These are phyloP conservation scores for Lichenostomus cassidix DNA, from an alignment of 2,113 vertebrate species.

Conservation along the genomic window DNA sequence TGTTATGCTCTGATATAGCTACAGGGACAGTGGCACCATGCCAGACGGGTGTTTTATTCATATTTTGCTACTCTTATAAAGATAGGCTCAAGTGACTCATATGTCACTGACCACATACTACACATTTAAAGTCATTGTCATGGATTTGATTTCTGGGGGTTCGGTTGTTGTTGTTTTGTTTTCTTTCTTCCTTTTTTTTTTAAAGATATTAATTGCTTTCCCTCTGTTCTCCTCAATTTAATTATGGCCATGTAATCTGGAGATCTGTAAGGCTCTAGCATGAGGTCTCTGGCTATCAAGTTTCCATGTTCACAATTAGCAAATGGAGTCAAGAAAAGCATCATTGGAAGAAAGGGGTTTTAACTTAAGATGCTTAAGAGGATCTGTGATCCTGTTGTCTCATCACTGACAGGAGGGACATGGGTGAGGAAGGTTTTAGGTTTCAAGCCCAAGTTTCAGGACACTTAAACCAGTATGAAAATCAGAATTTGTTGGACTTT, in stretches of 20 bases:
- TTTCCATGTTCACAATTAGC: conserved; percentile 59
- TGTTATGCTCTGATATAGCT: background rate
- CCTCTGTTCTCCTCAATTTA: conserved; percentile 39
- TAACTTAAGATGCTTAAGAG: conserved; percentile 21
- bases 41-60: conserved; percentile 18
- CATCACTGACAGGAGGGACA: background rate
- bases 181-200: background rate
- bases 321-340: conserved; percentile 36
- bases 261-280: conserved; percentile 42
- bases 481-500: background rate
- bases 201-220: background rate
- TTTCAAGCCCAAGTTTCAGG: background rate
- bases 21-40: background rate
- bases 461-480: background rate
- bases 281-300: conserved; percentile 35
- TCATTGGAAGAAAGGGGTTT: background rate
- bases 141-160: conserved; percentile 2
- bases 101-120: conserved; percentile 47
- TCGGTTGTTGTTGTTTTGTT: background rate
- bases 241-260: conserved; percentile 48
- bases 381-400: background rate
- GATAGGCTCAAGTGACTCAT: conserved; percentile 47
- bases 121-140: conserved; percentile 32
- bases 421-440: background rate
- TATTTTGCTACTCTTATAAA: conserved; percentile 11